These are phyloP conservation scores for Avahi laniger DNA, from an alignment of 2,797 vertebrate species.

Conservation along the genomic window DNA sequence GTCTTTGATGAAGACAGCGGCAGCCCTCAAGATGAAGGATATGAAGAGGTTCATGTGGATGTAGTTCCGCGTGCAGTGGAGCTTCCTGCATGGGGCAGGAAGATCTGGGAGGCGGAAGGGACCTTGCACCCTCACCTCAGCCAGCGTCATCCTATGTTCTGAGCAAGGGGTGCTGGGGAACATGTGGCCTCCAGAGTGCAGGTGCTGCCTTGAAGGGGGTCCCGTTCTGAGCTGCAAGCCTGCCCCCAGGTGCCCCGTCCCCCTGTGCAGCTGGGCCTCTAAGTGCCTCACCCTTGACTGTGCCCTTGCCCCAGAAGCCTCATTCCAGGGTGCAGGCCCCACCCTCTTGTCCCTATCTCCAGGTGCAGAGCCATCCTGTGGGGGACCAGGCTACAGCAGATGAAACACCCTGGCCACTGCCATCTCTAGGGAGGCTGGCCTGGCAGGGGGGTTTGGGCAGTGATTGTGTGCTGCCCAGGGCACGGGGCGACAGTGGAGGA, in stretches of 20 bases:
- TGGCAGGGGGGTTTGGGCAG: background rate
- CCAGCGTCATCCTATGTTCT: background rate
- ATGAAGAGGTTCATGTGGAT: constrained; percentile 97
- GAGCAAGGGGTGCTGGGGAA: background rate
- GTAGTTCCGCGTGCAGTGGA: constrained; percentile 97
- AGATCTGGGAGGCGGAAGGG: background rate
- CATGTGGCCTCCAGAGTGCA: background rate
- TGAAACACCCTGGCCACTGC: background rate
- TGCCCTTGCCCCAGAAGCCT: background rate
- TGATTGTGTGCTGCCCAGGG: background rate
- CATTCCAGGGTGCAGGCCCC: background rate
- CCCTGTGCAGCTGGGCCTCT: background rate
- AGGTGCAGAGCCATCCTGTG: background rate
- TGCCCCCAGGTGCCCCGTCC: background rate
- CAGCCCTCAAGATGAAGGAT: constrained; percentile 96
- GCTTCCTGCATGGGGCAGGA: constrained; percentile 87
- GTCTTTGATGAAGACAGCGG: constrained; percentile 95
- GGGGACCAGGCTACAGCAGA: background rate
- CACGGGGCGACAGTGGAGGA: rapidly evolving
- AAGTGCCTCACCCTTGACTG: background rate
- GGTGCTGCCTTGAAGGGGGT: background rate
- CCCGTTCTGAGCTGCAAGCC: no score
- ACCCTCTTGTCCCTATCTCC: background rate
- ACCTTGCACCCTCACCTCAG: background rate
- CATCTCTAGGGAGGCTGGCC: background rate